Conservation (phyloP, 2,797 vertebrate species). For the Lemur catta region DNA sequence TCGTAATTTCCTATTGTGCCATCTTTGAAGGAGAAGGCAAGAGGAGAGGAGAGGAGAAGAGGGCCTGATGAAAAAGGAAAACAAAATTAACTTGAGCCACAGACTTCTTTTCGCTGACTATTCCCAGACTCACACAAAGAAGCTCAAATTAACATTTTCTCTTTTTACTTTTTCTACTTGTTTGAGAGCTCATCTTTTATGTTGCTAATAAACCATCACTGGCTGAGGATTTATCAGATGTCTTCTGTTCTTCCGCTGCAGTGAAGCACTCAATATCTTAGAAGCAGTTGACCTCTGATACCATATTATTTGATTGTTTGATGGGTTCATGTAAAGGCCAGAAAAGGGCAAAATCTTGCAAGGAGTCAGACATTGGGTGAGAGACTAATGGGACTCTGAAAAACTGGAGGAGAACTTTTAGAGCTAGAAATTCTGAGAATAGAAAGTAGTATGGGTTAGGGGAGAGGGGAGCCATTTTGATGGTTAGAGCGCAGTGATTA, state of each 20-base stretch:
- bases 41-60: neutral
- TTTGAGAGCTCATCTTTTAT: slow-evolving; percentile 20
- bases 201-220: slow-evolving; percentile 11
- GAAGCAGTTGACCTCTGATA: slow-evolving; percentile 52
- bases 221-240: slow-evolving; percentile 12
- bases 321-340: slow-evolving; percentile 46
- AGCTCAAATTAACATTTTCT: neutral
- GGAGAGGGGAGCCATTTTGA: fast-evolving
- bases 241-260: neutral
- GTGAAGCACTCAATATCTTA: neutral
- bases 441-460: neutral
- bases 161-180: neutral
- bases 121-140: neutral
- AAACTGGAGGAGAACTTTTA: neutral
- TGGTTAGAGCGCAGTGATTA: neutral
- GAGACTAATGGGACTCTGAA: slow-evolving; percentile 43
- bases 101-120: neutral
- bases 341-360: slow-evolving; percentile 51
- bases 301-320: slow-evolving; percentile 23
- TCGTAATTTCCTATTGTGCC: neutral
- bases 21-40: neutral
- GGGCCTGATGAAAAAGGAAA: neutral
- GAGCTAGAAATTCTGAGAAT: neutral
- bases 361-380: slow-evolving; percentile 17
- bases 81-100: neutral